These are phyloP conservation scores for Oscarella lobularis DNA, from an alignment of 37 sponge, comb jelly and placozoan genomes.

Conservation along the genomic window DNA sequence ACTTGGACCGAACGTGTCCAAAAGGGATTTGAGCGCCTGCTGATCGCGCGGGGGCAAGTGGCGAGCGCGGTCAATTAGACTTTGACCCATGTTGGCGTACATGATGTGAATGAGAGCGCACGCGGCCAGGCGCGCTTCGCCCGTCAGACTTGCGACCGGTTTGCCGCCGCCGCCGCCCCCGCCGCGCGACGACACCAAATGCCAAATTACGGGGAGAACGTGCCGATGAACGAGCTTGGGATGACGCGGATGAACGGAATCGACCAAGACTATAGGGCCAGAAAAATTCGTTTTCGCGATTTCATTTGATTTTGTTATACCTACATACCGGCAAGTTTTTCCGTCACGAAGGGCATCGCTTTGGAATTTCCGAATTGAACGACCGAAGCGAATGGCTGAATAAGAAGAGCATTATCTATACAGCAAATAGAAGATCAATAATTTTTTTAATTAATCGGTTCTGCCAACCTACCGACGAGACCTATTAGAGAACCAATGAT, in stretches of 20 bases:
- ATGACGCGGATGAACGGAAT: background rate
- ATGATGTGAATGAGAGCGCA: background rate
- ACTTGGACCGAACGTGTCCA: background rate
- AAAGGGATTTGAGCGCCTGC: background rate
- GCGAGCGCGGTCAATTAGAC: background rate
- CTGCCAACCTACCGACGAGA: too few species aligned
- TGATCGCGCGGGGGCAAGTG: background rate
- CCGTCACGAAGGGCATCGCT: slow-evolving; percentile 52
- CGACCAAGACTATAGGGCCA: background rate
- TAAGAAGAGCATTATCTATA: slow-evolving; percentile 49
- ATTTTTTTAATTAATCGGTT: too few species aligned
- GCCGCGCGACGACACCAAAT: slow-evolving; percentile 21
- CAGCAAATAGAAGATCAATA: too few species aligned
- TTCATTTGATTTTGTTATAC: too few species aligned
- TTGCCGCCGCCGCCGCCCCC: too few species aligned
- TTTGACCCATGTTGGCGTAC: background rate
- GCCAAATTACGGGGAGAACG: slow-evolving; percentile 65
- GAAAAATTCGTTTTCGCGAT: too few species aligned
- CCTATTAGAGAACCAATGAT: slow-evolving; percentile 41
- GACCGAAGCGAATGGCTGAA: slow-evolving; percentile 47
- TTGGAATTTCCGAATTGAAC: slow-evolving; percentile 50
- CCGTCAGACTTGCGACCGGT: background rate
- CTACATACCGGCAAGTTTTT: slow-evolving; percentile 53
- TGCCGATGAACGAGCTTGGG: slow-evolving; percentile 37
- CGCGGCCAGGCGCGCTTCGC: background rate